Percentiles rank a stretch among this genome's conserved stretches.
Evolutionary conservation across 2,113 vertebrate genomes (phyloP).

Genomic region (Pelvicachromis taeniatus): DNA sequence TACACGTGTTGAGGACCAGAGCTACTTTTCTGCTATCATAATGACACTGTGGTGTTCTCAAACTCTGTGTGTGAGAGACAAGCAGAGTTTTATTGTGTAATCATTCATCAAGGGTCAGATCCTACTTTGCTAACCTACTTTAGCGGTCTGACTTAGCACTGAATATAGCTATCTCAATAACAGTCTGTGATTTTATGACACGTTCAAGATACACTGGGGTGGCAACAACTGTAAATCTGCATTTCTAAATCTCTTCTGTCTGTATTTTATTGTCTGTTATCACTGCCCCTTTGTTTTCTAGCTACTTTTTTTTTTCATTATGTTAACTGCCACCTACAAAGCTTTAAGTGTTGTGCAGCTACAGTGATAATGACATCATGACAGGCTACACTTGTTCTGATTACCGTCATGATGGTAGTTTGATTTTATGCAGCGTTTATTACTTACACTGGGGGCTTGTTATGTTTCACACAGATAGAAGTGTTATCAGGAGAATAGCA

Average conservation of each 20-base stretch:
- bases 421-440: constrained; percentile 61
- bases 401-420: constrained; percentile 44
- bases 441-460: constrained; percentile 49
- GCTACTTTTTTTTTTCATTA: background rate
- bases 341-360: background rate
- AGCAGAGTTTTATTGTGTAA: background rate
- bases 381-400: constrained; percentile 52
- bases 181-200: constrained; percentile 45
- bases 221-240: background rate
- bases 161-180: constrained; percentile 27
- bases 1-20: background rate
- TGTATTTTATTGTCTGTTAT: background rate
- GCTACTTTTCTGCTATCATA: background rate
- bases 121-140: constrained; percentile 3
- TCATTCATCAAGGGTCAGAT: constrained; percentile 30
- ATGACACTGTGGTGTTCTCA: constrained; percentile 25
- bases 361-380: constrained; percentile 35
- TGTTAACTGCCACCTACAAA: constrained; percentile 5
- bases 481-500: constrained; percentile 46
- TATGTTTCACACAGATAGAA: constrained; percentile 46
- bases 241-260: constrained; percentile 1
- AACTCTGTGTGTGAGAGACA: background rate
- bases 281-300: background rate
- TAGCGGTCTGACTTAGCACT: background rate
- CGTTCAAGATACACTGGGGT: background rate